A percentile compares a stretch with the other conserved stretches of the same genome.
phyloP scores from a whole-genome alignment of 1,140 invertebrate species.

The Heliconius hewitsoni region DNA sequence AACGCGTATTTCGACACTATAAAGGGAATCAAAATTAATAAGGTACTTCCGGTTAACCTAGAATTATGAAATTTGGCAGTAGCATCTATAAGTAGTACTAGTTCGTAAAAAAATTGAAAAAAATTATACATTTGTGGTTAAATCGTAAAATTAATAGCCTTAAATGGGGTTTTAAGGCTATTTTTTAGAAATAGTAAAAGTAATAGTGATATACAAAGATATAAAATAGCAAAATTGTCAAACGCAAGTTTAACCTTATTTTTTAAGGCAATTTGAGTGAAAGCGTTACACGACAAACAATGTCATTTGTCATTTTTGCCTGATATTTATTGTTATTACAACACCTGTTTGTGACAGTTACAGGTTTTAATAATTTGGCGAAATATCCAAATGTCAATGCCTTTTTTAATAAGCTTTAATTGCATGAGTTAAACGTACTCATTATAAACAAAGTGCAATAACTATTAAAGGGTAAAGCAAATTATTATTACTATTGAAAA shows the following conservation, averaged over 20 bases:
- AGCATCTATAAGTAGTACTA: too few species aligned
- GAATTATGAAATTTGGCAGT: too few species aligned
- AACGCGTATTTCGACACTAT: too few species aligned
- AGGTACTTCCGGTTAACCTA: too few species aligned
- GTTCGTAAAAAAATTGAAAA: too few species aligned
- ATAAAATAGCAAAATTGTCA: not conserved
- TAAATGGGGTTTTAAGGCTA: too few species aligned
- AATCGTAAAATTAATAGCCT: too few species aligned
- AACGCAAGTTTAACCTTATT: constrained; percentile 21
- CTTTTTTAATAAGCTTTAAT: not conserved
- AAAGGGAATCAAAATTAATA: too few species aligned
- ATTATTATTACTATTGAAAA: too few species aligned
- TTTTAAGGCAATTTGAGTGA: constrained; percentile 42
- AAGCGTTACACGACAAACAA: constrained; percentile 37
- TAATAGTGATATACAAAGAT: not conserved
- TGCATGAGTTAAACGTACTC: not conserved
- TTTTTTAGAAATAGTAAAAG: too few species aligned
- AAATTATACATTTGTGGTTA: too few species aligned
- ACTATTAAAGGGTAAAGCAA: too few species aligned
- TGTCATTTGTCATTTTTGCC: constrained; percentile 21
- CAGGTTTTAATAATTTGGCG: constrained; percentile 17
- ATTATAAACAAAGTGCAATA: not conserved
- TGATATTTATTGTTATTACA: constrained; percentile 17
- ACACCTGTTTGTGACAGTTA: constrained; percentile 3
- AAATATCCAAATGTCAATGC: not conserved